These are phyloP conservation scores for Sinodicranocentrus sp. DNA, from an alignment of 2,888 invertebrate species.

Conservation along the genomic window DNA sequence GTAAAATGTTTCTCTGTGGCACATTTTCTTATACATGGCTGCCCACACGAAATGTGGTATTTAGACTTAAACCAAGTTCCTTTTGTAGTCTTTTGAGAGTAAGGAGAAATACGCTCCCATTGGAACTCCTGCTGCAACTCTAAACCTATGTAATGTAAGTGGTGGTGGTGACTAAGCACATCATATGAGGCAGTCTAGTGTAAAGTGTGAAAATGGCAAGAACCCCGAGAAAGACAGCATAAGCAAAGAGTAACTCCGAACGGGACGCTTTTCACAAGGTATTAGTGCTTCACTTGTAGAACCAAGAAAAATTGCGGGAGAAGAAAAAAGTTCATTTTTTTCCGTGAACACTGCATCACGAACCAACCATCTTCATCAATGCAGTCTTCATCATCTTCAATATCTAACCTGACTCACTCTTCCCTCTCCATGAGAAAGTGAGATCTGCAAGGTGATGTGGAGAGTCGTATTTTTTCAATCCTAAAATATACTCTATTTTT, in stretches of 20 bases:
- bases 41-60: constrained; percentile 34
- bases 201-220: constrained; percentile 10
- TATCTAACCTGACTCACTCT: no score
- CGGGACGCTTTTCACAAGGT: constrained; percentile 30
- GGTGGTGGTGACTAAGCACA: no score
- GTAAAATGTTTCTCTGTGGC: background rate
- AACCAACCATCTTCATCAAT: constrained; percentile 17
- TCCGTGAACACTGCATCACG: no score
- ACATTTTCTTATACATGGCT: constrained; percentile 25
- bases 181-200: background rate
- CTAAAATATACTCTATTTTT: background rate
- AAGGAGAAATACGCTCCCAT: no score
- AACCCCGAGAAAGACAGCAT: background rate
- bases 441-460: background rate
- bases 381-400: background rate
- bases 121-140: no score
- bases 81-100: no score
- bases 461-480: background rate
- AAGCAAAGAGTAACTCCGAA: background rate
- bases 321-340: constrained; percentile 3
- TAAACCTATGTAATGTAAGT: no score
- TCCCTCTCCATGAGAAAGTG: background rate
- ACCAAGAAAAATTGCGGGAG: constrained; percentile 11
- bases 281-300: constrained; percentile 32
- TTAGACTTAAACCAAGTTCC: no score